Percentiles rank a stretch among this genome's conserved stretches.
These are phyloP conservation scores for Rhizoglyphus robini DNA, from an alignment of 1,140 invertebrate species.

Conservation along the genomic window DNA sequence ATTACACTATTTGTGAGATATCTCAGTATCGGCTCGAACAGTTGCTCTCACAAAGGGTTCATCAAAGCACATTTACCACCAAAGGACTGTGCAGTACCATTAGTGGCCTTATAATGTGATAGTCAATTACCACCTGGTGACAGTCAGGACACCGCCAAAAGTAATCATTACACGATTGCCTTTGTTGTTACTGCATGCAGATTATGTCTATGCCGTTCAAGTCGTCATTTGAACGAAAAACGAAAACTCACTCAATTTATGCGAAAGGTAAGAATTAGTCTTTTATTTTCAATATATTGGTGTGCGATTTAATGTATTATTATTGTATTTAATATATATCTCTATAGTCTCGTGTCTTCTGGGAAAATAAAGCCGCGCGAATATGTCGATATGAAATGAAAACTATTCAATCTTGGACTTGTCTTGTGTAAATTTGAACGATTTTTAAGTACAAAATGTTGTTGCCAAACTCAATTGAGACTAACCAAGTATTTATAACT, in stretches of 20 bases:
- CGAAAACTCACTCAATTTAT: conserved; percentile 39
- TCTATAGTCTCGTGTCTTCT: conserved; percentile 24
- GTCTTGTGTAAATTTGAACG: conserved; percentile 55
- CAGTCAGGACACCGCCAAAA: no score
- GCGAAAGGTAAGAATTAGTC: conserved; percentile 11
- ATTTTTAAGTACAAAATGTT: conserved; percentile 38
- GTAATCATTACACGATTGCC: no score
- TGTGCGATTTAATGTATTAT: no score
- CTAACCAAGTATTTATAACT: conserved; percentile 30
- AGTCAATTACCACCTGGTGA: no score
- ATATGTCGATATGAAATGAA: conserved; percentile 62
- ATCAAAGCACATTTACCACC: no score
- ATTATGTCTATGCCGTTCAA: conserved; percentile 21
- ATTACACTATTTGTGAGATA: no score
- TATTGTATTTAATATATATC: conserved; percentile 2
- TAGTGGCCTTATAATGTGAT: no score
- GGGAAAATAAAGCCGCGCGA: conserved; percentile 34
- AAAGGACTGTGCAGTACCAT: no score
- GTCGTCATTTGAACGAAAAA: conserved; percentile 39
- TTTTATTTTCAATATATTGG: neutral
- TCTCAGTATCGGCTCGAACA: no score
- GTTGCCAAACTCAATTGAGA: conserved; percentile 31
- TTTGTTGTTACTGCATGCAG: no score
- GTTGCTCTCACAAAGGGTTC: no score
- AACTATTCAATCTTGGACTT: conserved; percentile 69